Base-by-base conservation (phyloP, 2,888 invertebrate species). In the Nowickia ferox region DNA sequence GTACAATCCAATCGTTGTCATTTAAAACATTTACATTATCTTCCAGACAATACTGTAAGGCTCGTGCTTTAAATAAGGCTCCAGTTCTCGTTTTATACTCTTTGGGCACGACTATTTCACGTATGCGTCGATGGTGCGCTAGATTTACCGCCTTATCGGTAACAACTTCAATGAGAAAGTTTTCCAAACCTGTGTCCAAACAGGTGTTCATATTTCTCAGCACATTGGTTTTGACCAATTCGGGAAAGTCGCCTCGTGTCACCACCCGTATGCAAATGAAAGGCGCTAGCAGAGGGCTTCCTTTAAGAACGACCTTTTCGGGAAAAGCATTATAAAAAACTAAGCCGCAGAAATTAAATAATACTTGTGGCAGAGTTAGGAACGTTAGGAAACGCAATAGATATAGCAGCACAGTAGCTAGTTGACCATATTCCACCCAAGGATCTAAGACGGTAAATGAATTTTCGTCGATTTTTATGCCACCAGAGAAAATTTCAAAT, bases 1-100 rank as follows among this genome's bases (percentile, higher is more conserved):
- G 99, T n/a, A 98, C 97, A 90, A 99, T 96, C 98, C 98, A 99
- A 92, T 98, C 98, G 87, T 95, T 96, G 90, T 98, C 98, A 74
- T 95, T 95, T 68, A 98, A 92, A 88, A 95, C 94, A 93, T 98
- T 98, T 1, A 98, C 96, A 90, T 95, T 95, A 89, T 97, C 97
- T 93, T 99, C 98, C 76, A 98, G 94, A 90, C 98, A 98, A 93
- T 98, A 99, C 92, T 99, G 99, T 75, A 99, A 93, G 30, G 99
- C 99, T 88, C 98, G 94, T 0, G 98, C 97, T 93, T 99, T 99
- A 92, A 98, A 99, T 80, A 98, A 93, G 72, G 98, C 98, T 78
- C 98, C 98, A 75, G 96, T 96, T 93, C 97, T 97, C 46, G 98
- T 97, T 89, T 96, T 95, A 91, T 98, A 98, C 77, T 95, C 95